A percentile compares a stretch with the other conserved stretches of the same genome.
Conservation (phyloP, 1,140 invertebrate species). For the Drosophila obscura region DNA sequence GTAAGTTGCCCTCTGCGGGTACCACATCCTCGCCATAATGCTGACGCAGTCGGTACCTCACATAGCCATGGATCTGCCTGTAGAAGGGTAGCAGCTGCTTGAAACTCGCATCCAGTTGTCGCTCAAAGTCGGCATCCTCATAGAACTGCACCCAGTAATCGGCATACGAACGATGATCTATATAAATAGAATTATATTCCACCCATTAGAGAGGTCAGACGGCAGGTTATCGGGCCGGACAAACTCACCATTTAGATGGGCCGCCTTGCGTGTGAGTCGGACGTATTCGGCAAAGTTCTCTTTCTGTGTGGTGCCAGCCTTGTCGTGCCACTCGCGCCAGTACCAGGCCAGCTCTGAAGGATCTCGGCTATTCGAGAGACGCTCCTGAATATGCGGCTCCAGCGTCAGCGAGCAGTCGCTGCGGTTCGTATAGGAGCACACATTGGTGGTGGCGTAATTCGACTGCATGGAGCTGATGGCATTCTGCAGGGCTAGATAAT, state of each 20-base stretch:
- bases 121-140: slow-evolving; percentile 85
- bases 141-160: slow-evolving; percentile 86
- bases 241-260: slow-evolving; percentile 90
- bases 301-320: slow-evolving; percentile 89
- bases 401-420: slow-evolving; percentile 90
- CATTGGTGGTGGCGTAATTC: slow-evolving; percentile 91
- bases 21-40: slow-evolving; percentile 84
- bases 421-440: slow-evolving; percentile 88
- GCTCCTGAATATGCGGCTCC: slow-evolving; percentile 91
- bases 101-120: slow-evolving; percentile 84
- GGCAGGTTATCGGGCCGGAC: slow-evolving; percentile 13
- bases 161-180: slow-evolving; percentile 76
- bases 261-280: slow-evolving; percentile 90
- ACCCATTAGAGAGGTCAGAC: slow-evolving; percentile 12
- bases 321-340: slow-evolving; percentile 91
- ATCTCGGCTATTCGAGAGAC: slow-evolving; percentile 88
- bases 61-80: slow-evolving; percentile 87
- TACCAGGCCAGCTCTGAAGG: slow-evolving; percentile 89
- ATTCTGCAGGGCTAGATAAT: slow-evolving; percentile 85
- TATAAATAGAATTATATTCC: slow-evolving; percentile 4
- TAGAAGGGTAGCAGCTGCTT: slow-evolving; percentile 86
- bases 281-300: slow-evolving; percentile 89
- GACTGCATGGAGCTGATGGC: slow-evolving; percentile 90
- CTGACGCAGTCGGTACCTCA: slow-evolving; percentile 85
- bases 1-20: slow-evolving; percentile 75